Evolutionary conservation across 2,113 vertebrate genomes (phyloP).

Genomic region (Oriolus oriolus): DNA sequence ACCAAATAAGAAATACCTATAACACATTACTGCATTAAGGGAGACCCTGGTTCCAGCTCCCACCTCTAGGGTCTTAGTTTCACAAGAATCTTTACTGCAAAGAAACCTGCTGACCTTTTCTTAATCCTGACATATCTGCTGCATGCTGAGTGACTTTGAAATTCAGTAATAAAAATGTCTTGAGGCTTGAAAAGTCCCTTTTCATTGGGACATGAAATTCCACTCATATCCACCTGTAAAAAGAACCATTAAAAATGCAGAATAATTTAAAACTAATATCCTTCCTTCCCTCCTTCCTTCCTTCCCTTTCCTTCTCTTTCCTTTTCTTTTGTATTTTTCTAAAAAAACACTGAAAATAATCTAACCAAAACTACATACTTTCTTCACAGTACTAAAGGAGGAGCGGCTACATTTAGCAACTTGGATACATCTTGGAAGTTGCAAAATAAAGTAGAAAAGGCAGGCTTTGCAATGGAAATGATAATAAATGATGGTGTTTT

Average conservation of each 20-base stretch:
- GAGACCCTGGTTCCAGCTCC: background rate
- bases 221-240: background rate
- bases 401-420: background rate
- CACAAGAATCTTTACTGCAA: background rate
- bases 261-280: background rate
- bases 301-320: background rate
- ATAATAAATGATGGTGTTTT: background rate
- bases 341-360: background rate
- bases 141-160: background rate
- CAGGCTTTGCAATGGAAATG: background rate
- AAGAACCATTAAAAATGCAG: background rate
- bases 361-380: background rate
- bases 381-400: background rate
- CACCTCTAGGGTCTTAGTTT: background rate
- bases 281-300: background rate
- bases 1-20: background rate
- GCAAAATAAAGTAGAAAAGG: background rate
- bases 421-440: background rate
- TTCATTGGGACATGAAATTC: background rate
- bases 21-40: background rate
- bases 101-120: slow-evolving; percentile 8
- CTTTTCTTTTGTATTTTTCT: background rate
- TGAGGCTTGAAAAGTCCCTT: background rate
- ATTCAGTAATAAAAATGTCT: slow-evolving; percentile 1
- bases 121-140: background rate